Evolutionary conservation across 2,113 vertebrate genomes (phyloP).

Genomic region (Seriola rivoliana): DNA sequence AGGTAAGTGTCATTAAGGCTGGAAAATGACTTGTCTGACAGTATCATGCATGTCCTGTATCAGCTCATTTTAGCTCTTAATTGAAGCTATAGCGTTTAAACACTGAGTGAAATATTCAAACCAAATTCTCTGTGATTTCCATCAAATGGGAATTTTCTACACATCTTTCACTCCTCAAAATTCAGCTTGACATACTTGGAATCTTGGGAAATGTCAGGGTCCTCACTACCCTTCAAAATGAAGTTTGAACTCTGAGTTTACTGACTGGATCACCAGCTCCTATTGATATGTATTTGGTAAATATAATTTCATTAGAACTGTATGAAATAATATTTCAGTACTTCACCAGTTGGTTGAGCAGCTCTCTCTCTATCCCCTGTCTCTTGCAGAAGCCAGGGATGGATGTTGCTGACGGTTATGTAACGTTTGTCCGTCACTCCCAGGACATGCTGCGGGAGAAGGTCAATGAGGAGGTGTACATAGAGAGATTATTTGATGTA

Average conservation of each 20-base stretch:
- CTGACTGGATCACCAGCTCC: neutral
- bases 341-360: neutral
- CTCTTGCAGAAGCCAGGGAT: conserved; percentile 95
- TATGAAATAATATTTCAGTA: neutral
- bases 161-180: too few species aligned
- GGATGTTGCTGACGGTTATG: conserved; percentile 98
- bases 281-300: neutral
- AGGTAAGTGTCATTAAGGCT: too few species aligned
- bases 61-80: neutral
- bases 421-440: conserved; percentile 98
- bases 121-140: neutral
- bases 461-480: conserved; percentile 99
- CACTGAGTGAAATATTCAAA: neutral
- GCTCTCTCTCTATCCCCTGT: neutral
- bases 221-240: too few species aligned
- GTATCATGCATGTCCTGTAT: neutral
- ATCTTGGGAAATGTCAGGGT: too few species aligned
- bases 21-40: neutral
- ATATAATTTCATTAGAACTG: too few species aligned
- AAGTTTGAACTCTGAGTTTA: too few species aligned
- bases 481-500: conserved; percentile 99
- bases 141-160: too few species aligned
- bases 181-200: too few species aligned
- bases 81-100: neutral
- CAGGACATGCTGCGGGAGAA: conserved; percentile 99